Conservation (phyloP, 2,113 vertebrate genomes). For the Gavialis gangeticus region DNA sequence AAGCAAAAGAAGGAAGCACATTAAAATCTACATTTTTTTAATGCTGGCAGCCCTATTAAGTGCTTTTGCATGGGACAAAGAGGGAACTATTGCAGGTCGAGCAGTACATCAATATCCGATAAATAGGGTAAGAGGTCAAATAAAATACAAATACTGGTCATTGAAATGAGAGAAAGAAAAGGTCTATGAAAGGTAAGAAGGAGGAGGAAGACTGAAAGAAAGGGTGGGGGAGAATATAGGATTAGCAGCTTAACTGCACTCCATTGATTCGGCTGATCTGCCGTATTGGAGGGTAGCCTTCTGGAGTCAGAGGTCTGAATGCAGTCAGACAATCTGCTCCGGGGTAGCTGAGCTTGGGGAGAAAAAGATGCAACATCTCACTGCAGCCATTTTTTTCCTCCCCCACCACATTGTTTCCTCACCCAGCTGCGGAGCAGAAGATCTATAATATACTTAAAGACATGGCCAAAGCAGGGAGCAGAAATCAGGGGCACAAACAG, state of each 20-base stretch:
- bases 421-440: neutral
- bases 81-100: neutral
- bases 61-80: slow-evolving; percentile 12
- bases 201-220: neutral
- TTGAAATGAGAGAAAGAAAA: neutral
- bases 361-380: neutral
- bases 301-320: neutral
- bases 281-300: neutral
- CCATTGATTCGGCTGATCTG: neutral
- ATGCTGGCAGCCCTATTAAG: neutral
- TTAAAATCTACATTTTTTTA: slow-evolving; percentile 6
- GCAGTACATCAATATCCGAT: slow-evolving; percentile 9
- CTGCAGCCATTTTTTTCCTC: neutral
- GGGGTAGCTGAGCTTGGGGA: neutral
- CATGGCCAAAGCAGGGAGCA: neutral
- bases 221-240: neutral
- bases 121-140: neutral
- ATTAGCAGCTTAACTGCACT: accelerated
- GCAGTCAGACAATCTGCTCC: neutral
- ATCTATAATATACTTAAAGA: neutral
- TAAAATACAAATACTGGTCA: neutral
- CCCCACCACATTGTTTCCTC: neutral
- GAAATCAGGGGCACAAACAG: neutral
- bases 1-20: neutral
- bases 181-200: neutral